Evolutionary conservation across 2,888 invertebrate species (phyloP).

Genomic region (Corythucha ciliata): DNA sequence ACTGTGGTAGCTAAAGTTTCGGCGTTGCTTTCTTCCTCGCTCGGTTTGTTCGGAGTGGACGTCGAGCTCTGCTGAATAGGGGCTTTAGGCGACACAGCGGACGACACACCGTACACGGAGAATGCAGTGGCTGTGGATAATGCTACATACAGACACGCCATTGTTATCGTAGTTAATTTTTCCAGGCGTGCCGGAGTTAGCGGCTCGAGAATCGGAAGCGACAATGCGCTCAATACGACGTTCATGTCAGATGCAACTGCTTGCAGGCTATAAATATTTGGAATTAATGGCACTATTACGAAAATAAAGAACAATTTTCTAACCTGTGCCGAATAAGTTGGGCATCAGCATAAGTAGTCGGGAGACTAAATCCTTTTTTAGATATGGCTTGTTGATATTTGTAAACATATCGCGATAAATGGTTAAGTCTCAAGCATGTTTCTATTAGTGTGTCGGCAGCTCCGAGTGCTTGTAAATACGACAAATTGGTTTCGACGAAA

Average conservation of each 20-base stretch:
- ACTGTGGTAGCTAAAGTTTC: slow-evolving; percentile 72
- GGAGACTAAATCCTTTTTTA: slow-evolving; percentile 57
- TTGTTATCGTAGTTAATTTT: slow-evolving; percentile 70
- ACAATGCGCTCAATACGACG: slow-evolving; percentile 71
- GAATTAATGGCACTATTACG: slow-evolving; percentile 4
- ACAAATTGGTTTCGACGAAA: slow-evolving; percentile 66
- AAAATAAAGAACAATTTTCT: slow-evolving; percentile 19
- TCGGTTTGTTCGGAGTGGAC: slow-evolving; percentile 33
- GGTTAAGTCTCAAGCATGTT: slow-evolving; percentile 68
- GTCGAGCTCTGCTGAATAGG: slow-evolving; percentile 13
- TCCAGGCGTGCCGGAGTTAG: slow-evolving; percentile 72
- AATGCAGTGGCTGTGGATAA: slow-evolving; percentile 35
- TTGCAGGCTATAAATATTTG: slow-evolving; percentile 55
- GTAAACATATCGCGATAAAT: slow-evolving; percentile 52
- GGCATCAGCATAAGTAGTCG: slow-evolving; percentile 61
- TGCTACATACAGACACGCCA: slow-evolving; percentile 64
- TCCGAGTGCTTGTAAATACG: slow-evolving; percentile 66
- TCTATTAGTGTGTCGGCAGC: slow-evolving; percentile 74
- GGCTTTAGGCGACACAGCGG: slow-evolving; percentile 49
- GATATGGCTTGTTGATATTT: slow-evolving; percentile 44
- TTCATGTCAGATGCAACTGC: slow-evolving; percentile 74
- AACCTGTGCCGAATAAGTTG: slow-evolving; percentile 58
- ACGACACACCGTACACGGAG: slow-evolving; percentile 36
- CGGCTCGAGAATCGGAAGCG: slow-evolving; percentile 80
- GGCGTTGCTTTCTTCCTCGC: slow-evolving; percentile 64